Evolutionary conservation across 2,113 vertebrate genomes (phyloP), one percentile per base, ranked within the genome.

Genomic region (Spheniscus mendiculus): DNA sequence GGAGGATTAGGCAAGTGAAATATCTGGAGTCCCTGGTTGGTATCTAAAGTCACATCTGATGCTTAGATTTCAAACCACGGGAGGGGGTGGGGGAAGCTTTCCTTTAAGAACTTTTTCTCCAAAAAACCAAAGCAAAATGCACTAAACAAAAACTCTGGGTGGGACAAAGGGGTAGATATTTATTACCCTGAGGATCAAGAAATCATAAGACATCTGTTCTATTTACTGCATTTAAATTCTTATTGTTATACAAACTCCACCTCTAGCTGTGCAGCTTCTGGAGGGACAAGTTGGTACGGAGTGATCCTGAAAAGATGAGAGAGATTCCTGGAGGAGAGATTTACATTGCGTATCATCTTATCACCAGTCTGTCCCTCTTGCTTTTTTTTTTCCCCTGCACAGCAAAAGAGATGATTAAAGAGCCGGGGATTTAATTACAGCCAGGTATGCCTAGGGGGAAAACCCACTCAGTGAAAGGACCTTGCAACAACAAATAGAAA

Each of bases 361-460:
- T 97, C 97, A 95, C 95, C 76, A 90, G 93, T 94, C 93, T 93
- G 97, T 96, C 92, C 92, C 92, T 97, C 94, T 96, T 44, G 16
- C 65, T 25, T 91, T 82, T 80, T 80, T 70, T 83, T 79, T 83
- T 55, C 6, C 2, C 49, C 83, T 89, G 78, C 74, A 73, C 91
- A 97, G 95, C 90, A 92, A 77, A 92, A 97, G 88, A 91, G 87
- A 97, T 97, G 95, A 98, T 97, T 97, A 95, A 96, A 97, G 90
- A 97, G 76, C 47, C 8, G 2, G 40, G 72, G 87, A 95, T 97
- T 97, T 97, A 97, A 97, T 96, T 97, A 90, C 82, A 96, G 89
- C 63, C 91, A 96, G 95, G 90, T 93, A 96, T 44, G 96, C 96
- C 96, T 86, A 59, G 16, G 93, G 93, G 87, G 38, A 96, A 97